These are phyloP conservation scores for Frieseomelitta varia DNA, from an alignment of 1,140 invertebrate genomes.

Conservation along the genomic window DNA sequence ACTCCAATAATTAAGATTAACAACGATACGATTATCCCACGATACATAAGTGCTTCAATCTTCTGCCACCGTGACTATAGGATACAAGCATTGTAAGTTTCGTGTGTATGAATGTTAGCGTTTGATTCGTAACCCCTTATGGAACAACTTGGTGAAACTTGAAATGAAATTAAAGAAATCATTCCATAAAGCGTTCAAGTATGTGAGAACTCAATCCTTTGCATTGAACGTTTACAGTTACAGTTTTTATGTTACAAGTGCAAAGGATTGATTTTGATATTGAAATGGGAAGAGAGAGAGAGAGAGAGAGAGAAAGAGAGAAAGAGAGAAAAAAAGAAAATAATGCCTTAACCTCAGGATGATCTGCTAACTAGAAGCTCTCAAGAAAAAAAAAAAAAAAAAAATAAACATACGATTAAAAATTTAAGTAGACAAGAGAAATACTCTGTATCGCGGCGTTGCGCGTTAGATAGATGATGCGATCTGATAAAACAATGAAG, in stretches of 20 bases:
- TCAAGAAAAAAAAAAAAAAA: not conserved
- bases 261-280: constrained; percentile 20
- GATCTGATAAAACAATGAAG: not conserved
- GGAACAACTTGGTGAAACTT: not conserved
- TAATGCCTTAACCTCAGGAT: constrained; percentile 11
- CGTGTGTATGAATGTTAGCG: constrained; percentile 22
- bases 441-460: not conserved
- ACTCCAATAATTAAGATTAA: constrained; percentile 72
- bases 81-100: constrained; percentile 52
- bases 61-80: constrained; percentile 74
- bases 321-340: not conserved
- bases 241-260: not conserved
- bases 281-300: not conserved
- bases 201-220: constrained; percentile 17
- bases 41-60: constrained; percentile 65
- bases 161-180: not conserved
- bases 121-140: constrained; percentile 53
- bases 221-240: not conserved
- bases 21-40: constrained; percentile 73
- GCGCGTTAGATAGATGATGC: not conserved
- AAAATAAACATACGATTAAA: constrained; percentile 7
- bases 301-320: too few relatives aligned
- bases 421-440: not conserved
- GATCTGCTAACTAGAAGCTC: constrained; percentile 23
- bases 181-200: constrained; percentile 37